Evolutionary conservation across 2,797 vertebrate genomes (phyloP), one percentile per base, ranked within the genome.

Genomic region (Bovichtus variegatus): DNA sequence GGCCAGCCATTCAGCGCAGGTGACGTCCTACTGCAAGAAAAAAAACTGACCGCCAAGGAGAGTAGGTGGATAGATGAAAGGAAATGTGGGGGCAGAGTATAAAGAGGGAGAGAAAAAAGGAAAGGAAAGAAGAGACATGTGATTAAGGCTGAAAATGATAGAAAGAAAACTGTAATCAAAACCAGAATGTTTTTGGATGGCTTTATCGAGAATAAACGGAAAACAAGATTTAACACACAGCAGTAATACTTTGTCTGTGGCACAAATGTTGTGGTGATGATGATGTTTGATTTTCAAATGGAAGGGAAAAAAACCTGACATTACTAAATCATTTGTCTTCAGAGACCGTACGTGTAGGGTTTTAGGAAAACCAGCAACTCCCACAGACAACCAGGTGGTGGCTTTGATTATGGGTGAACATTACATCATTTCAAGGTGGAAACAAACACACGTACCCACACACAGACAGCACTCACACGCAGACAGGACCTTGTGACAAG

Each of bases 371-470:
- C 29, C 74, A 64, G 63, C 51, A 66, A 59, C 44, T 80, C 57
- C 75, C 50, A 76, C 73, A 63, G 76, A 75, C 91, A 95, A 94
- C 93, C 94, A 95, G 95, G 96, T 96, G 95, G 93, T 95, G 92
- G 90, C 90, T 94, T 94, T 95, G 95, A 96, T 96, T 96, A 95
- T 80, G 91, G 85, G 88, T 90, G 91, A 50, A 51, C 93, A 95
- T 96, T 92, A 96, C 94, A 96, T 97, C 94, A 96, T 95, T 87
- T 62, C 62, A 93, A 93, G 89, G 91, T 86, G 80, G 82, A 89
- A 89, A 83, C 68, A 83, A 77, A 88, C 83, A 83, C 92, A 93
- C 90, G 88, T 91, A 94, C 93, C 90, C 91, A 94, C 94, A 96
- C 94, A 91, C 82, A 96, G 94, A 94, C 95, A 95, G 73, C 74